These are phyloP conservation scores for Frankliniella fusca DNA, from an alignment of 2,888 invertebrate species.

Conservation along the genomic window DNA sequence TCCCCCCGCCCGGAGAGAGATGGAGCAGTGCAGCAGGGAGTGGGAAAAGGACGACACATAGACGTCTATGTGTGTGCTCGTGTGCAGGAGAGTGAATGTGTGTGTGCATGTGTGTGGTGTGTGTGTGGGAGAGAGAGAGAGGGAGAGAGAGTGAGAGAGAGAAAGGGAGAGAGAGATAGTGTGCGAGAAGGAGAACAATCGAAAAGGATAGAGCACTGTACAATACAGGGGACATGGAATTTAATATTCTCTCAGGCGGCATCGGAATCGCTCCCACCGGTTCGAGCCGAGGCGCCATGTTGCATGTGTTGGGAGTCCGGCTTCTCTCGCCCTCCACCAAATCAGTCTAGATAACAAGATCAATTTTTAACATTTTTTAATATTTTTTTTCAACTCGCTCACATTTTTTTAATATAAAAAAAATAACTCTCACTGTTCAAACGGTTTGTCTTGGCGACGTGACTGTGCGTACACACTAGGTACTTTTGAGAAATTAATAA, in stretches of 20 bases:
- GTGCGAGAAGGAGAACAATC: too few species aligned
- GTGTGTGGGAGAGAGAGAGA: not conserved
- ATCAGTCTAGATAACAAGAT: not conserved
- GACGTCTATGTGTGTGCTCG: not conserved
- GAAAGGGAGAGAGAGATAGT: not conserved
- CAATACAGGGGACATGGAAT: not conserved
- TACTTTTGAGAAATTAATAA: slow-evolving; percentile 12
- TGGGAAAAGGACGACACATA: not conserved
- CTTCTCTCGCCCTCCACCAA: not conserved
- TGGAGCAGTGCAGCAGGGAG: not conserved
- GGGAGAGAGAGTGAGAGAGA: not conserved
- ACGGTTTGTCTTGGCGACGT: slow-evolving; percentile 14
- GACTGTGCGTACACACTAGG: not conserved
- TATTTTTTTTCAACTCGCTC: not conserved
- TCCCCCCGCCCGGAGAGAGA: too few species aligned
- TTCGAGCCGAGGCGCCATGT: not conserved
- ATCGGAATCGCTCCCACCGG: not conserved
- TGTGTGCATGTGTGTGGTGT: too few species aligned
- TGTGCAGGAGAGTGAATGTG: not conserved
- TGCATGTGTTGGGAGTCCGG: not conserved
- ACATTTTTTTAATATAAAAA: not conserved
- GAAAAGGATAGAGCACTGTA: not conserved
- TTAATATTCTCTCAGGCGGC: not conserved
- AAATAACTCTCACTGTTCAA: slow-evolving; percentile 21
- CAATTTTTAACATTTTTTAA: not conserved